Percentiles rank a stretch among this genome's conserved stretches.
Conservation (phyloP, 1,140 invertebrate genomes). For the Drosophila kanapiae region DNA sequence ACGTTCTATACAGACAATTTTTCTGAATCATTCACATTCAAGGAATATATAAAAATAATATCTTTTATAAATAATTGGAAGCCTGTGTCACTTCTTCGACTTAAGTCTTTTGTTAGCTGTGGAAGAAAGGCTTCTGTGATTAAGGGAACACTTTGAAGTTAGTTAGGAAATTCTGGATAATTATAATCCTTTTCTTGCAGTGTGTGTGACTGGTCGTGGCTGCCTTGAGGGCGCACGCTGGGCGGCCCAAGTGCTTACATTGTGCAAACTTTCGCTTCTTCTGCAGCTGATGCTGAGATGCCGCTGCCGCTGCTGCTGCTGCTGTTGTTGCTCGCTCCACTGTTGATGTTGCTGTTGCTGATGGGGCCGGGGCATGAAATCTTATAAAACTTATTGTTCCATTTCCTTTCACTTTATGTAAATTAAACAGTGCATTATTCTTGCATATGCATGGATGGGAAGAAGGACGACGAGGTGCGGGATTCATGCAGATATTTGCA, state of each 20-base stretch:
- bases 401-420: slow-evolving; percentile 80
- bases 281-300: slow-evolving; percentile 42
- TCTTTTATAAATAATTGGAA: background rate
- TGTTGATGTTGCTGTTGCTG: slow-evolving; percentile 17
- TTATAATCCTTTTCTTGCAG: background rate
- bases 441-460: slow-evolving; percentile 20
- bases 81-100: background rate
- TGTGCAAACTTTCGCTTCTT: slow-evolving; percentile 76
- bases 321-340: background rate
- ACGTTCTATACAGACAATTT: background rate
- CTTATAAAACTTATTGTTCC: slow-evolving; percentile 77
- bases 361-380: slow-evolving; percentile 35
- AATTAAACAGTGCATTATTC: slow-evolving; percentile 76
- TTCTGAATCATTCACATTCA: no score
- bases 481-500: slow-evolving; percentile 36
- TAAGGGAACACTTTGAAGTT: background rate
- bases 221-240: slow-evolving; percentile 58
- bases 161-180: no score
- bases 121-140: no score
- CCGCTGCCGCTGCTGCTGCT: slow-evolving; percentile 6
- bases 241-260: slow-evolving; percentile 47
- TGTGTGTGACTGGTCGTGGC: slow-evolving; percentile 19
- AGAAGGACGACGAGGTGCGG: slow-evolving; percentile 1
- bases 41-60: no score
- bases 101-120: background rate